These are phyloP conservation scores for Callinectes sapidus DNA, from an alignment of 2,888 invertebrate species.

Conservation along the genomic window DNA sequence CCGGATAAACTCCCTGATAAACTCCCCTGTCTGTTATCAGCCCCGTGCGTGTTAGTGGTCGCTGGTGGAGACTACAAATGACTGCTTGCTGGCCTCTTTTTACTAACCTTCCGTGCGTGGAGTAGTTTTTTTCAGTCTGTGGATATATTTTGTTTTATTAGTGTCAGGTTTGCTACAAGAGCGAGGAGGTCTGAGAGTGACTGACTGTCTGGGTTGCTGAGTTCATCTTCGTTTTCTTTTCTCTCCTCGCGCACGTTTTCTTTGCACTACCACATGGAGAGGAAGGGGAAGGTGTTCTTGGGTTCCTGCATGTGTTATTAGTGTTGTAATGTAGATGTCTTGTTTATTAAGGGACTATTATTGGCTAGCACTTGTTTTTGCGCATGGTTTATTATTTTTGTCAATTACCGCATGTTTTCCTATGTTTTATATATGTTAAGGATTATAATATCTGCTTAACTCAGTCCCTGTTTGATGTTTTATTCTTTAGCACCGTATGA, in stretches of 20 bases:
- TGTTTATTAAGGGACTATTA: too few relatives aligned
- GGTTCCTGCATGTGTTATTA: too few relatives aligned
- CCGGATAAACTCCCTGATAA: neutral
- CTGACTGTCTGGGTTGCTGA: neutral
- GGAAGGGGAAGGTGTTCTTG: neutral
- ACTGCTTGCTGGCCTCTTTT: neutral
- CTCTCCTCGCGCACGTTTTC: neutral
- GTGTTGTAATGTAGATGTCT: too few relatives aligned
- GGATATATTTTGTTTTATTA: neutral
- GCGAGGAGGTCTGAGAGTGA: neutral
- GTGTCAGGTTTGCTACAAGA: neutral
- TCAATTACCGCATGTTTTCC: too few relatives aligned
- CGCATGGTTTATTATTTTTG: too few relatives aligned
- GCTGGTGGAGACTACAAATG: neutral
- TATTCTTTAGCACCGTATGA: neutral
- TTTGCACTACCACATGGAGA: neutral
- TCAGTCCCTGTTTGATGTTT: neutral
- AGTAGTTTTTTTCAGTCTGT: neutral
- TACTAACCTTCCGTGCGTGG: neutral
- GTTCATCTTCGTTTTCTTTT: neutral
- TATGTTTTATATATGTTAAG: too few relatives aligned
- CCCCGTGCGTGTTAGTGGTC: neutral
- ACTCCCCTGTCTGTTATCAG: neutral
- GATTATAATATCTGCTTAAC: neutral
- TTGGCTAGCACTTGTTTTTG: too few relatives aligned